Evolutionary conservation across 37 sponge, comb jelly and placozoan species (phyloP).

Genomic region (Oscarella lobularis): DNA sequence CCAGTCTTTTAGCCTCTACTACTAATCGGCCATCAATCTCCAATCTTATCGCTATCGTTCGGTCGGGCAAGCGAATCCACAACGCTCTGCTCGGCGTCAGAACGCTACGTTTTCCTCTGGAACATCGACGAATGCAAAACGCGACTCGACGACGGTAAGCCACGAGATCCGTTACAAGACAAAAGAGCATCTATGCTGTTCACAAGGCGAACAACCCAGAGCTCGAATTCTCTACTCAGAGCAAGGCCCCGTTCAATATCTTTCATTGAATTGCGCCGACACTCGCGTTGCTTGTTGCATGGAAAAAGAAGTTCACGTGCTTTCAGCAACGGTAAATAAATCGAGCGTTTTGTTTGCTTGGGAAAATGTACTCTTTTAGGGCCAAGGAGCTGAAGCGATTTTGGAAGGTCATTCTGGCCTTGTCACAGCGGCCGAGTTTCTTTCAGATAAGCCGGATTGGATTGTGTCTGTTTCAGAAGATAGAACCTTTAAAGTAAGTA

Average conservation of each 20-base stretch:
- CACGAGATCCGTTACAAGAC: not conserved
- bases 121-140: constrained; percentile 10
- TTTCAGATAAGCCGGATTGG: not conserved
- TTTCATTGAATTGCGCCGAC: not conserved
- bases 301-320: not conserved
- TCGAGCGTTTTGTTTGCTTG: not conserved
- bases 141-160: constrained; percentile 1
- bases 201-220: not conserved
- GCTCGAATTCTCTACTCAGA: not conserved
- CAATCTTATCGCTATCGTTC: not conserved
- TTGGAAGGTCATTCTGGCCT: constrained; percentile 35
- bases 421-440: constrained; percentile 29
- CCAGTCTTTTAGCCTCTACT: not conserved
- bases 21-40: not conserved
- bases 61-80: not conserved
- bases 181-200: not conserved
- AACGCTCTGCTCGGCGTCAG: constrained; percentile 41
- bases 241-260: not conserved
- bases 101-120: constrained; percentile 39
- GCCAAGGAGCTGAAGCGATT: not conserved
- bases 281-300: not conserved
- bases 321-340: not conserved
- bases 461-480: constrained; percentile 57
- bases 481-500: constrained; percentile 62
- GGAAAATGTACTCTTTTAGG: not conserved